A percentile compares a stretch with the other conserved stretches of the same genome.
These are phyloP conservation scores for Aspiorhynchus laticeps DNA, from an alignment of 2,113 vertebrate species.

Conservation along the genomic window DNA sequence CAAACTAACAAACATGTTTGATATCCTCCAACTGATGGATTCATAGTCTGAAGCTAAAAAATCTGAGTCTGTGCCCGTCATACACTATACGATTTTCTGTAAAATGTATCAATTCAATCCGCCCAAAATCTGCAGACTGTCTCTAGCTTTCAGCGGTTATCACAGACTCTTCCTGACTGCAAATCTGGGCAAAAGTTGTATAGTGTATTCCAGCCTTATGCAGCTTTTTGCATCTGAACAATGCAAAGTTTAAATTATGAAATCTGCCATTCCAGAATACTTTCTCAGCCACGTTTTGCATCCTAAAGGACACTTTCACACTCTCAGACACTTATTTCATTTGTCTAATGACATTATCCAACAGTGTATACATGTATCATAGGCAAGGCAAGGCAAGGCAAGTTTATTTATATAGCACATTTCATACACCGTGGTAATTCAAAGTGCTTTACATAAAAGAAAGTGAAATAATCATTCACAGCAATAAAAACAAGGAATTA, in stretches of 20 bases:
- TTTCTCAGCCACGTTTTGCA: background rate
- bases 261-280: background rate
- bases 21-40: background rate
- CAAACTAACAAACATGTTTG: background rate
- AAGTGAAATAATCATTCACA: too few relatives aligned
- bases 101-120: too few relatives aligned
- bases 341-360: background rate
- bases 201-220: background rate
- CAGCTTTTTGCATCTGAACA: background rate
- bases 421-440: too few relatives aligned
- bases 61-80: background rate
- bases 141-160: background rate
- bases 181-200: background rate
- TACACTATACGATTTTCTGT: background rate
- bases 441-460: too few relatives aligned
- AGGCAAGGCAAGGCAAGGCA: too few relatives aligned
- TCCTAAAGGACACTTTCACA: background rate
- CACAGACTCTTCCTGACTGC: background rate
- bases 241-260: background rate
- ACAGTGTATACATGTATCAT: background rate
- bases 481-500: too few relatives aligned
- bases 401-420: too few relatives aligned
- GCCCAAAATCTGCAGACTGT: background rate
- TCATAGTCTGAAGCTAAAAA: background rate
- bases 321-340: background rate